Evolutionary conservation across 2,113 vertebrate genomes (phyloP).

Genomic region (Gobio gobio): DNA sequence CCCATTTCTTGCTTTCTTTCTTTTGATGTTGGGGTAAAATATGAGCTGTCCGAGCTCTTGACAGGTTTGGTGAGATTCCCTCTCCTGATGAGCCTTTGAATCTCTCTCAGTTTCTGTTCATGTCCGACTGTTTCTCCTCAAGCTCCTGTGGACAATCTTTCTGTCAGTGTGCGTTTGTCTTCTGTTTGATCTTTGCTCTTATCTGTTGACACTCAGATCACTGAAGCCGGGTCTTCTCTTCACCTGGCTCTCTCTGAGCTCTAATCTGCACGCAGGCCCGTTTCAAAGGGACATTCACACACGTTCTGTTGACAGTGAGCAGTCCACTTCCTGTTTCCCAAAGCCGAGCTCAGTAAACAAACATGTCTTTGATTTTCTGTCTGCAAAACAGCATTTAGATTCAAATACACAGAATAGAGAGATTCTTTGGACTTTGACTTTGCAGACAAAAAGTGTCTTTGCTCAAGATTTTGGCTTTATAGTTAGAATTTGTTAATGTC

Average conservation of each 20-base stretch:
- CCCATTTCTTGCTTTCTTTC: background rate
- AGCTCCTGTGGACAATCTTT: background rate
- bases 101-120: background rate
- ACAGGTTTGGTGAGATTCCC: background rate
- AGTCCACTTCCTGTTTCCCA: background rate
- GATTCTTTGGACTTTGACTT: background rate
- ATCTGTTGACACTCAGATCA: background rate
- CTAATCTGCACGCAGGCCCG: background rate
- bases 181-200: background rate
- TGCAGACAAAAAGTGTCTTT: background rate
- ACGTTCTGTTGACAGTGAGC: background rate
- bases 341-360: background rate
- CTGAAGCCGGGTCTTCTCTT: background rate
- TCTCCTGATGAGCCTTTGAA: background rate
- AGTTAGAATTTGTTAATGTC: too few species aligned
- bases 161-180: background rate
- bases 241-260: background rate
- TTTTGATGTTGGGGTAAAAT: background rate
- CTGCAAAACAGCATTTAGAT: background rate
- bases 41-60: background rate
- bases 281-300: conserved; percentile 8
- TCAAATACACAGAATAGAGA: background rate
- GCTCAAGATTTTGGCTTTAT: background rate
- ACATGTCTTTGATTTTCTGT: background rate
- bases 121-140: background rate